A percentile compares a stretch with the other conserved stretches of the same genome.
phyloP scores from a whole-genome alignment of 30 jellyfish, hydroid and myxozoan species.

The Cassiopea xamachana region DNA sequence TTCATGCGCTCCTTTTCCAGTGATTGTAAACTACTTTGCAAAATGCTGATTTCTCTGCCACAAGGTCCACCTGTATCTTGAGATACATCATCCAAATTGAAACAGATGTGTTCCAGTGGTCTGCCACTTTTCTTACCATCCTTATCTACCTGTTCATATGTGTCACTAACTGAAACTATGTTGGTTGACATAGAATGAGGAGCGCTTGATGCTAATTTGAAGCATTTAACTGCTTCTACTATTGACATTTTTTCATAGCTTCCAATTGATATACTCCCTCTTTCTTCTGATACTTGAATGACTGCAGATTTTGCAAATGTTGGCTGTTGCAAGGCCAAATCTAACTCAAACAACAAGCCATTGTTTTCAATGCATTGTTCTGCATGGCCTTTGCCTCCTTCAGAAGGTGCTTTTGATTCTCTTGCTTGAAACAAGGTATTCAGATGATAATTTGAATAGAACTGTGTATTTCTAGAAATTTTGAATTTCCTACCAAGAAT shows the following conservation, averaged over 20 bases:
- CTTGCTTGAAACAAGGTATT: constrained; percentile 55
- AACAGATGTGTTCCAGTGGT: neutral
- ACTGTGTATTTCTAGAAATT: constrained; percentile 30
- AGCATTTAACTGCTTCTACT: neutral
- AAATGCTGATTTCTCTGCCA: neutral
- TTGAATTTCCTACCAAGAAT: constrained; percentile 37
- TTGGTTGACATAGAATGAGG: neutral
- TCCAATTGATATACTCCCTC: neutral
- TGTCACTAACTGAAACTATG: neutral
- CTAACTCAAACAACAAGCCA: neutral
- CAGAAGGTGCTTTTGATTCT: neutral
- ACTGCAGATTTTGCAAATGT: neutral
- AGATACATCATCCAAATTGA: neutral
- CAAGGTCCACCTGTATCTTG: neutral
- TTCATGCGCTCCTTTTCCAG: neutral
- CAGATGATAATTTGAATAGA: constrained; percentile 39
- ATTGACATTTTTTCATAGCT: neutral
- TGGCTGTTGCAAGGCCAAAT: neutral
- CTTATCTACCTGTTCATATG: neutral
- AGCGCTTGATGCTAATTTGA: neutral
- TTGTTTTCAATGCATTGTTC: neutral
- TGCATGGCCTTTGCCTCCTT: neutral
- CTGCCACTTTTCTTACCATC: neutral
- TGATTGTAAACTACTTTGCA: neutral
- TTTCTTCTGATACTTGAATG: neutral